A percentile compares a stretch with the other conserved stretches of the same genome.
These are phyloP conservation scores for Philaethria dido DNA, from an alignment of 2,888 invertebrate species.

Conservation along the genomic window DNA sequence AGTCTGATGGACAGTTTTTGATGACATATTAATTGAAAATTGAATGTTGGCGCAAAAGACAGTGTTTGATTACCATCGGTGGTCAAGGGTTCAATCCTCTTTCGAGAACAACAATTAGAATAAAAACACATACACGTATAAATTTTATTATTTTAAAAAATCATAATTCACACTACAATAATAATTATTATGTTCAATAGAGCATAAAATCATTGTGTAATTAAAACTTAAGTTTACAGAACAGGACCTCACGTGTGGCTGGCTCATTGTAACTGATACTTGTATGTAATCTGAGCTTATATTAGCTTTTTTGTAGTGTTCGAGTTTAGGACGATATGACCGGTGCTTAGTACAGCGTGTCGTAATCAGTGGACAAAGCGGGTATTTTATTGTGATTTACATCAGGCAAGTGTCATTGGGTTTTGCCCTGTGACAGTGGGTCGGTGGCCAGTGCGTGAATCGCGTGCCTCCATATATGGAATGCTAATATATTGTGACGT, in stretches of 20 bases:
- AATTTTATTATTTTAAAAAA: too few species aligned
- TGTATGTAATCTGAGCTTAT: slow-evolving; percentile 49
- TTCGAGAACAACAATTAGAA: too few species aligned
- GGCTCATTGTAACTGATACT: slow-evolving; percentile 35
- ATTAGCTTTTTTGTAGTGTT: slow-evolving; percentile 52
- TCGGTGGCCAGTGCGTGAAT: slow-evolving; percentile 55
- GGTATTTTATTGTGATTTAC: slow-evolving; percentile 81
- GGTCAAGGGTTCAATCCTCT: too few species aligned
- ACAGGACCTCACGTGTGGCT: slow-evolving; percentile 19
- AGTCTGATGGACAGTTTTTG: too few species aligned
- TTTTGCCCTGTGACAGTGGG: slow-evolving; percentile 73
- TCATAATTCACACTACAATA: not conserved
- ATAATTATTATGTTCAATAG: not conserved
- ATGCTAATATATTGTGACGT: slow-evolving; percentile 26
- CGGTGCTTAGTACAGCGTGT: slow-evolving; percentile 76
- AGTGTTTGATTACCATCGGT: too few species aligned
- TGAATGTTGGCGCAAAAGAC: too few species aligned
- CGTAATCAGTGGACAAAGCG: slow-evolving; percentile 79
- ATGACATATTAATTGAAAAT: too few species aligned
- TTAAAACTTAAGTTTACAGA: slow-evolving; percentile 17
- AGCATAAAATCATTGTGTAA: not conserved
- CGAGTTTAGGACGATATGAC: slow-evolving; percentile 61
- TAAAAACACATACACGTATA: too few species aligned
- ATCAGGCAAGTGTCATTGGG: slow-evolving; percentile 75
- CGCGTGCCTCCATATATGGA: slow-evolving; percentile 31